Conservation (phyloP, 2,888 invertebrate genomes). For the Perithous albicinctus region DNA sequence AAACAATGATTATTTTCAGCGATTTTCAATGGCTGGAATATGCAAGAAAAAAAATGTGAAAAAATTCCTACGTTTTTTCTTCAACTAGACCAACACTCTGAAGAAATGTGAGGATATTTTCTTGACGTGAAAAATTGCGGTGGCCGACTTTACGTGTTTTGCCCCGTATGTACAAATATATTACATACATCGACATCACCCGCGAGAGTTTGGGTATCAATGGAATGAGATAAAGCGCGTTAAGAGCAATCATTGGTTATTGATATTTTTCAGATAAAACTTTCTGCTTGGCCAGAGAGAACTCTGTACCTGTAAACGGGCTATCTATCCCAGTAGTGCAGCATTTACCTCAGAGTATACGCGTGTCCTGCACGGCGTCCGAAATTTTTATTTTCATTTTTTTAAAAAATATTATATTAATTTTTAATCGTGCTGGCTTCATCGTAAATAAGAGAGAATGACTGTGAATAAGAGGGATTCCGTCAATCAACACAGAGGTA, state of each 20-base stretch:
- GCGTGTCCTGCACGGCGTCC: not conserved
- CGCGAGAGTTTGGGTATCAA: not conserved
- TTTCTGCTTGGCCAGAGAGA: not conserved
- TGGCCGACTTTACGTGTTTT: no score
- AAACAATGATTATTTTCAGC: no score
- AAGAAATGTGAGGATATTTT: no score
- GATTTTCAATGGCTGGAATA: no score
- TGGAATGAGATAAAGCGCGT: constrained; percentile 45
- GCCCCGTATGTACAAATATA: no score
- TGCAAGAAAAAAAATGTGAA: no score
- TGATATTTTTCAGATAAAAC: constrained; percentile 55
- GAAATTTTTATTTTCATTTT: not conserved
- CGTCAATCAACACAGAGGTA: constrained; percentile 24
- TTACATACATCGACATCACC: not conserved
- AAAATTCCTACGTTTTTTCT: no score
- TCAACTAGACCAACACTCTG: no score
- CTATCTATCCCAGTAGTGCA: constrained; percentile 8
- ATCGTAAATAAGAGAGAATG: constrained; percentile 23
- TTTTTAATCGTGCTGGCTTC: not conserved
- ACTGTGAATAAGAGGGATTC: constrained; percentile 9
- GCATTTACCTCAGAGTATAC: constrained; percentile 18
- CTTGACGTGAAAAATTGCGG: no score
- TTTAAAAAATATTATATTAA: not conserved
- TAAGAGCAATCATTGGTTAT: constrained; percentile 33
- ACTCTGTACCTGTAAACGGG: not conserved